Evolutionary conservation across 1,140 invertebrate genomes (phyloP), one percentile per base, ranked within the genome.

Genomic region (Drosophila ironensis): DNA sequence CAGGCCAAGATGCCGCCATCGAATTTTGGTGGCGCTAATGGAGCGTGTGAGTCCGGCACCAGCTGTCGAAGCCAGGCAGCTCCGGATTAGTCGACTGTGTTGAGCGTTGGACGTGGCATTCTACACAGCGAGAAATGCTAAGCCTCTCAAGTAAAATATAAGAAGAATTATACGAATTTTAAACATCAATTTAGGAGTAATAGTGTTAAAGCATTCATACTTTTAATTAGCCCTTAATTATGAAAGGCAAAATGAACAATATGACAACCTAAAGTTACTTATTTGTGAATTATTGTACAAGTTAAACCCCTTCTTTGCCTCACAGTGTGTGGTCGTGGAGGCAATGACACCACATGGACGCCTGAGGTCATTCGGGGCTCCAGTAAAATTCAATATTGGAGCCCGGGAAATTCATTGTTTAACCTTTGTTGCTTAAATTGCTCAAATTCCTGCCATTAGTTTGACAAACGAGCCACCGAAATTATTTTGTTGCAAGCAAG

Each of bases 351-450:
- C 51, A 64, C 48, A 60, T 33, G 16, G 16, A 42, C 53, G 24
- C 53, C 27, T 20, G 37, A 41, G 48, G 47, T 68, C 35, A 42
- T 24, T 33, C n/a, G 22, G 27, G 35, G 73, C 28, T 33, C 45
- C 53, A 73, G 70, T 48, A 75, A 84, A 82, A 86, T 86, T 86
- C 74, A 78, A 86, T 75, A 86, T 84, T 67, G 72, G 42, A 59
- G 45, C 48, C 45, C 44, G 69, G 73, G 59, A 84, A 78, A 84
- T 84, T 84, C 78, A 86, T 84, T 86, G 80, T 86, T 84, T 80
- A 86, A 86, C 78, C 78, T 84, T 86, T 84, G 80, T 78, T 84
- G 75, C 78, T 86, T 68, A 86, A 86, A 86, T 86, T 86, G 80
- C 80, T 86, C 66, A 72, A 86, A 86, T 86, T 86, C 80, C 80